These are phyloP conservation scores for Apogon hyalosoma DNA, from an alignment of 2,797 vertebrate species.

Conservation along the genomic window DNA sequence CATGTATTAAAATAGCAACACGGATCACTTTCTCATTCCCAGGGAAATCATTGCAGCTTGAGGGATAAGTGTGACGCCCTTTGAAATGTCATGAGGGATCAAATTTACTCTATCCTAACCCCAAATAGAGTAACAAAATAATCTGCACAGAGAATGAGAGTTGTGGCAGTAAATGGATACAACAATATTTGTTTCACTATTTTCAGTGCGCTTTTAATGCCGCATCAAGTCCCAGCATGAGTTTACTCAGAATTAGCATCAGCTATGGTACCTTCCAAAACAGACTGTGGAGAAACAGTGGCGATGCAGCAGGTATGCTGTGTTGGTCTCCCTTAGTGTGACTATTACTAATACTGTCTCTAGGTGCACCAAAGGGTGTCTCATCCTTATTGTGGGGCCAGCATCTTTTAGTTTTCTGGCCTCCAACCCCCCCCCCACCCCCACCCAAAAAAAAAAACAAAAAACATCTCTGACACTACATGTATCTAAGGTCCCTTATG, in stretches of 20 bases:
- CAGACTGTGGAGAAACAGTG: conserved; percentile 7
- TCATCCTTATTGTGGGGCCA: conserved; percentile 42
- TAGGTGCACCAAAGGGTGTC: conserved; percentile 35
- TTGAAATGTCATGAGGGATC: conserved; percentile 8
- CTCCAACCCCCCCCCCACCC: no score
- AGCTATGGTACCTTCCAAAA: conserved; percentile 2
- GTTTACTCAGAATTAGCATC: not conserved
- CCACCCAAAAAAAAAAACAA: conserved; percentile 9
- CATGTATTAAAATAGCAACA: conserved; percentile 22
- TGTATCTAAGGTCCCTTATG: not conserved
- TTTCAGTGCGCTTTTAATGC: not conserved
- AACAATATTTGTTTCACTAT: not conserved
- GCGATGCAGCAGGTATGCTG: conserved; percentile 17
- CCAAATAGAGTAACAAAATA: conserved; percentile 1
- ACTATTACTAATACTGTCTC: conserved; percentile 66
- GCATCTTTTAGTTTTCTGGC: conserved; percentile 28
- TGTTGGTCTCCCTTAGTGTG: conserved; percentile 32
- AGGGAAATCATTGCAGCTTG: conserved; percentile 8
- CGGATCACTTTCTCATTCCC: conserved; percentile 9
- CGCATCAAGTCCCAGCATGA: not conserved
- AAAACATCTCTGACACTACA: conserved; percentile 13
- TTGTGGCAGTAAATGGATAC: not conserved
- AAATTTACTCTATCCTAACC: conserved; percentile 1
- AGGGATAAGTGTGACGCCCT: conserved; percentile 1
- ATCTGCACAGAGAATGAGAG: not conserved